phyloP scores from a whole-genome alignment of 2,113 vertebrate genomes.

The Machaerirhynchus nigripectus region DNA sequence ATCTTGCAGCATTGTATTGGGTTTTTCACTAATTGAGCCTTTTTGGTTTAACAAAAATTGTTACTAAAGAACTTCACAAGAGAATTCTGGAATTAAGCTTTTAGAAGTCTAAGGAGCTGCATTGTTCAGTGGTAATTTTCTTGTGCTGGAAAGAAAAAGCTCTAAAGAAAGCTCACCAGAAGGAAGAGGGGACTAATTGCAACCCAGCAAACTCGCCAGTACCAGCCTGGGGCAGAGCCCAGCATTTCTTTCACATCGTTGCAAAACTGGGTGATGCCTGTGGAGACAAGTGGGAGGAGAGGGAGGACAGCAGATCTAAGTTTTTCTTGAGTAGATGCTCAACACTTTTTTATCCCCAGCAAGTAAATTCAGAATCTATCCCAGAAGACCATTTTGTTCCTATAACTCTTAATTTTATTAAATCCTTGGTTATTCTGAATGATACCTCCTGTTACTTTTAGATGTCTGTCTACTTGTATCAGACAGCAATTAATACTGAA shows the following conservation, averaged over 20 bases:
- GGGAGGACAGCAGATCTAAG: not conserved
- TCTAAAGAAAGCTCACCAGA: constrained; percentile 80
- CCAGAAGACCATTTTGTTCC: not conserved
- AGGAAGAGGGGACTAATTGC: constrained; percentile 93
- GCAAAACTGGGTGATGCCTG: constrained; percentile 92
- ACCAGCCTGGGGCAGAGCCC: constrained; percentile 91
- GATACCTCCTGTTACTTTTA: not conserved
- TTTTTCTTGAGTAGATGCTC: not conserved
- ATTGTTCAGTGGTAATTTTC: not conserved
- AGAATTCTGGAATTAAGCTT: not conserved
- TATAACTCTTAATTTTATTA: not conserved
- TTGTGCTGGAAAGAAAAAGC: not conserved
- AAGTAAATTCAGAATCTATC: not conserved
- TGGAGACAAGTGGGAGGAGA: not conserved
- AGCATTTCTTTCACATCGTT: constrained; percentile 90
- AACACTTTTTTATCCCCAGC: not conserved
- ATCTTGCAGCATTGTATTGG: not conserved
- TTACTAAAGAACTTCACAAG: not conserved
- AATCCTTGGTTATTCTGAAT: not conserved
- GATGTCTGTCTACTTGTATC: not conserved
- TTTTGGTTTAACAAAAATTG: not conserved
- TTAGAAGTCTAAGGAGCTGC: not conserved
- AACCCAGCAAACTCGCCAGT: constrained; percentile 94
- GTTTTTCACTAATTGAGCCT: not conserved
- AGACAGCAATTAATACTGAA: not conserved